Conservation (phyloP, 1,140 invertebrate genomes). For the Gryllus bimaculatus region DNA sequence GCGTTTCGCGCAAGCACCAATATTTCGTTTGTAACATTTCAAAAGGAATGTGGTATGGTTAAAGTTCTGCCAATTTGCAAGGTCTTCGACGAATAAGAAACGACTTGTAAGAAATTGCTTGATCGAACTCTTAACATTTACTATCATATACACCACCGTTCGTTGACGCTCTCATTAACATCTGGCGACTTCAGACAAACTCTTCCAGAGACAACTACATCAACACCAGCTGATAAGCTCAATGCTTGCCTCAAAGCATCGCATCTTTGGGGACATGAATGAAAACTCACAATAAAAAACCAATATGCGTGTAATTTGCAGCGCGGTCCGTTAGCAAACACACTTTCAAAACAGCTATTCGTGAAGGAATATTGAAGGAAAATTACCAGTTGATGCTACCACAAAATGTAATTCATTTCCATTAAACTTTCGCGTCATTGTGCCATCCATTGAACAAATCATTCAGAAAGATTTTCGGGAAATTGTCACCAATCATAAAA, state of each 20-base stretch:
- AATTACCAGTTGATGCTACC: too few species aligned
- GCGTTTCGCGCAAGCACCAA: too few species aligned
- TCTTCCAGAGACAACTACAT: constrained; percentile 7
- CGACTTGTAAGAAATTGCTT: constrained; percentile 7
- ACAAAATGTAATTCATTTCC: too few species aligned
- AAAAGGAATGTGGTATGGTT: too few species aligned
- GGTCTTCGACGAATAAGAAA: not conserved
- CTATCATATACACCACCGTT: not conserved
- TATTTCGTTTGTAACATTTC: too few species aligned
- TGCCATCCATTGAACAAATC: too few species aligned
- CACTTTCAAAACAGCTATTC: not conserved
- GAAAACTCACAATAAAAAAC: constrained; percentile 6
- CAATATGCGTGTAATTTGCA: not conserved
- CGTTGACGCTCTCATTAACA: constrained; percentile 3
- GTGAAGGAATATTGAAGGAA: too few species aligned
- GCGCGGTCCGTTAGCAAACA: not conserved
- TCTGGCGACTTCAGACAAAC: constrained; percentile 2
- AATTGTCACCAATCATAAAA: too few species aligned
- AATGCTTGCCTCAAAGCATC: constrained; percentile 7
- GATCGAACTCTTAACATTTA: constrained; percentile 9
- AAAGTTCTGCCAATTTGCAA: constrained; percentile 5
- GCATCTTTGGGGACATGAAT: constrained; percentile 6
- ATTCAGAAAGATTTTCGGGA: too few species aligned
- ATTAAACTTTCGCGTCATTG: too few species aligned
- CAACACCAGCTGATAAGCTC: constrained; percentile 8